phyloP scores from a whole-genome alignment of 1,140 invertebrate species.

The Drosophila seguyi region DNA sequence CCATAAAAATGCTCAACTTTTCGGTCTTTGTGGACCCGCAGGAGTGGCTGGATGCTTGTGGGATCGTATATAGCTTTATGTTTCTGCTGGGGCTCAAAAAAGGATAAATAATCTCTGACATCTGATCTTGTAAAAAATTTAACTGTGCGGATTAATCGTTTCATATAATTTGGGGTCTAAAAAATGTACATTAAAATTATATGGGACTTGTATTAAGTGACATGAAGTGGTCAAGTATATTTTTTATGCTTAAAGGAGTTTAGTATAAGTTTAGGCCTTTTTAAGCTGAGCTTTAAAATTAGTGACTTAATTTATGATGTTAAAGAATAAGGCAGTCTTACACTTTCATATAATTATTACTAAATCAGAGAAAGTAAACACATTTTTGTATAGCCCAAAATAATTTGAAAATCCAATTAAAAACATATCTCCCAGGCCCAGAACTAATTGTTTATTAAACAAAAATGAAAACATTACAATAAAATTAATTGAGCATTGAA shows the following conservation, averaged over 20 bases:
- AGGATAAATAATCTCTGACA: slow-evolving; percentile 1
- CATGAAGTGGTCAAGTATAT: neutral
- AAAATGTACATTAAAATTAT: neutral
- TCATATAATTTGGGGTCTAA: slow-evolving; percentile 1
- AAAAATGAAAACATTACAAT: neutral
- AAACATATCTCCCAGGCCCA: neutral
- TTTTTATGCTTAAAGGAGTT: neutral
- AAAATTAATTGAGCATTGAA: neutral
- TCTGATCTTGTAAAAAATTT: slow-evolving; percentile 16
- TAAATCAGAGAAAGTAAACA: neutral
- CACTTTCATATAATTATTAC: too few relatives aligned
- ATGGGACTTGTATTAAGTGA: neutral
- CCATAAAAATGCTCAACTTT: slow-evolving; percentile 59
- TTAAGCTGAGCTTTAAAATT: neutral
- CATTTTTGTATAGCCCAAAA: neutral
- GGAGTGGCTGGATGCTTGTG: slow-evolving; percentile 1
- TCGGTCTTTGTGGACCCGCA: slow-evolving; percentile 20
- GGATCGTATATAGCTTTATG: slow-evolving; percentile 30
- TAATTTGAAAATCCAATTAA: neutral
- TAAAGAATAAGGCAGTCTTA: too few relatives aligned
- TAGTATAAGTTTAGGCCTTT: neutral
- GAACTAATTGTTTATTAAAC: neutral
- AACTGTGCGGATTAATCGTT: slow-evolving; percentile 12
- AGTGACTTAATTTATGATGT: neutral
- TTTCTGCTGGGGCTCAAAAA: neutral